These are phyloP conservation scores for Drosophila vallismaia DNA, from an alignment of 2,888 invertebrate genomes.

Conservation along the genomic window DNA sequence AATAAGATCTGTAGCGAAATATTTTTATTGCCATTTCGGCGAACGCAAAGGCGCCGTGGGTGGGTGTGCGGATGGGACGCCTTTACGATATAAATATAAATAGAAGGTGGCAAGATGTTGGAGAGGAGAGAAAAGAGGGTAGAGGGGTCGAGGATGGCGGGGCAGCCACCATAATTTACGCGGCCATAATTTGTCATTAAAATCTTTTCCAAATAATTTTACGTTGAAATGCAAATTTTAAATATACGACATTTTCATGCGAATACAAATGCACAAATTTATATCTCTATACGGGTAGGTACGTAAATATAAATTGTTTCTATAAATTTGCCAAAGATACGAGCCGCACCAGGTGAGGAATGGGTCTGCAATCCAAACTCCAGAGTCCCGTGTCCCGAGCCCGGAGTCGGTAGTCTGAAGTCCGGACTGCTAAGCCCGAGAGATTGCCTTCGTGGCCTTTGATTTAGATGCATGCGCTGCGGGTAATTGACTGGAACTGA, in stretches of 20 bases:
- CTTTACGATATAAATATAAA: conserved; percentile 55
- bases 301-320: conserved; percentile 49
- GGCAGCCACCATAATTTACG: conserved; percentile 81
- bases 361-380: conserved; percentile 19
- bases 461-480: conserved; percentile 51
- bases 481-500: conserved; percentile 59
- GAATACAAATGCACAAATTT: conserved; percentile 35
- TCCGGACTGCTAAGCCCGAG: conserved; percentile 32
- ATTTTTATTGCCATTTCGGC: conserved; percentile 79
- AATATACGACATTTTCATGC: conserved; percentile 67
- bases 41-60: conserved; percentile 54
- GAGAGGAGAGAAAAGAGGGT: no score
- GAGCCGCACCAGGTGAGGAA: conserved; percentile 39
- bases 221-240: conserved; percentile 79
- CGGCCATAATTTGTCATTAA: conserved; percentile 83
- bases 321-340: conserved; percentile 62
- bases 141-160: conserved; percentile 44
- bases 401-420: not conserved
- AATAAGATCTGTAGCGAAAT: conserved; percentile 77
- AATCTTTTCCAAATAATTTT: conserved; percentile 78
- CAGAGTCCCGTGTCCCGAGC: not conserved
- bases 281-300: conserved; percentile 15
- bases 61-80: conserved; percentile 21
- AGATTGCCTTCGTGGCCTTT: conserved; percentile 47
- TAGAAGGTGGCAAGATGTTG: conserved; percentile 15